Base-by-base conservation (phyloP, 2,888 invertebrate genomes). In the Tenodera sinensis region DNA sequence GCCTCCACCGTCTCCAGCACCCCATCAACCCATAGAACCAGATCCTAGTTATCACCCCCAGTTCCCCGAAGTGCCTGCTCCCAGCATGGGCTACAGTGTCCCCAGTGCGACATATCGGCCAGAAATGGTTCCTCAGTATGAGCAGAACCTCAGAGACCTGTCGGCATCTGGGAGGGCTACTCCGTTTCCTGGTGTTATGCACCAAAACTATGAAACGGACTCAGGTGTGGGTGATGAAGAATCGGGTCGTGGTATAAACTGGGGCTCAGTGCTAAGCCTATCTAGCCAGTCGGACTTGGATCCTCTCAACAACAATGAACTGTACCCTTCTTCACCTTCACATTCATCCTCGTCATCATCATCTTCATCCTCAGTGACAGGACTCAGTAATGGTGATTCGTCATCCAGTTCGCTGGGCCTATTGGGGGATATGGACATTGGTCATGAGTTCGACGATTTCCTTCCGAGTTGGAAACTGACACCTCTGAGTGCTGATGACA, bases 261-360 rank as follows among this genome's bases (percentile, higher is more conserved):
- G 98, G 98, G 97, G 98, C 93, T 97, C 97, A 88, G 98, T 98
- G 92, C 95, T 98, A 91, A 97, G 97, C 93, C 95, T 98, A 87
- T 97, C 97, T 91, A 97, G 97, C 91, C 97, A 97, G 92, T 97
- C 97, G 90, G 97, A 97, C 93, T 94, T 97, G 89, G 97, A 97
- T 93, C 97, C 97, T 91, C 93, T 96, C 85, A 96, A 96, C 92
- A 96, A 97, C 94, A 97, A 97, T 93, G 97, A 97, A 94, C 94
- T 97, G 91, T 96, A 96, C 90, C 92, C 93, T 83, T 89, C 90
- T 3, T 90, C 90, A 20, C 89, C 91, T n/a, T 89, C 90, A 3
- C 88, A 89, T 87, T 90, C 90, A n/a, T 89, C 90, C 15, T 89
- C 90, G 25, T 85, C 89, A 12, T 89, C 90, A 20, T 89, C 90